phyloP scores from a whole-genome alignment of 2,797 vertebrate species.

The Cynodonichthys magdalenae region DNA sequence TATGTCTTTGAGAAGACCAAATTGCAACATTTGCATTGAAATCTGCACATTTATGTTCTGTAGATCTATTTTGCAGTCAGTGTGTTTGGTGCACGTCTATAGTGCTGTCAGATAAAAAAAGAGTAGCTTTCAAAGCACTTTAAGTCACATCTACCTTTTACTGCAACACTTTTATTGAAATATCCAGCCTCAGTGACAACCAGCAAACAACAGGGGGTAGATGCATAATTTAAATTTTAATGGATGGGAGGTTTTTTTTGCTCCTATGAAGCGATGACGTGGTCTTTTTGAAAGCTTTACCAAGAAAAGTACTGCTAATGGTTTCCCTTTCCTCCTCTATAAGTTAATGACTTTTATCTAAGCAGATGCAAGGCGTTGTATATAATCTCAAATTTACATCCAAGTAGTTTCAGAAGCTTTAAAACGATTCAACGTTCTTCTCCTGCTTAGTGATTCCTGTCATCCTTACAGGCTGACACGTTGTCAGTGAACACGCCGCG shows the following conservation, averaged over 20 bases:
- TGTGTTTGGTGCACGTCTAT: constrained; percentile 34
- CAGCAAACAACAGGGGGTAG: constrained; percentile 21
- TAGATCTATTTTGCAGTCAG: constrained; percentile 4
- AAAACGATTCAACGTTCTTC: constrained; percentile 2
- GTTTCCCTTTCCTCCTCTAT: too few species aligned
- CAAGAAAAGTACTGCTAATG: constrained; percentile 16
- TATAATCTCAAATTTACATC: too few species aligned
- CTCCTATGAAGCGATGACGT: constrained; percentile 22
- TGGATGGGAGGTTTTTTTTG: constrained; percentile 44
- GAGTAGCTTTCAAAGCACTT: constrained; percentile 38
- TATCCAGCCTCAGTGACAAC: constrained; percentile 20
- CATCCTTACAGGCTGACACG: background rate
- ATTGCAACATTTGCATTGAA: constrained; percentile 14
- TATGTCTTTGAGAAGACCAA: constrained; percentile 11
- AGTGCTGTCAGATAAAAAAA: constrained; percentile 39
- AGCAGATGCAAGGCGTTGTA: too few species aligned
- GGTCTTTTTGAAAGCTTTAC: constrained; percentile 31
- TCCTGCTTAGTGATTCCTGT: constrained; percentile 8
- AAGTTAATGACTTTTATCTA: too few species aligned
- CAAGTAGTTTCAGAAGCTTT: background rate
- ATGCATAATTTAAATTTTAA: constrained; percentile 63
- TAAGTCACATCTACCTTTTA: constrained; percentile 25
- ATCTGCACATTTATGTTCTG: constrained; percentile 3
- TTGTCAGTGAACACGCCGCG: background rate
- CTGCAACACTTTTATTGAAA: constrained; percentile 41